Evolutionary conservation across 2,113 vertebrate species (phyloP).

Genomic region (Cairina moschata): DNA sequence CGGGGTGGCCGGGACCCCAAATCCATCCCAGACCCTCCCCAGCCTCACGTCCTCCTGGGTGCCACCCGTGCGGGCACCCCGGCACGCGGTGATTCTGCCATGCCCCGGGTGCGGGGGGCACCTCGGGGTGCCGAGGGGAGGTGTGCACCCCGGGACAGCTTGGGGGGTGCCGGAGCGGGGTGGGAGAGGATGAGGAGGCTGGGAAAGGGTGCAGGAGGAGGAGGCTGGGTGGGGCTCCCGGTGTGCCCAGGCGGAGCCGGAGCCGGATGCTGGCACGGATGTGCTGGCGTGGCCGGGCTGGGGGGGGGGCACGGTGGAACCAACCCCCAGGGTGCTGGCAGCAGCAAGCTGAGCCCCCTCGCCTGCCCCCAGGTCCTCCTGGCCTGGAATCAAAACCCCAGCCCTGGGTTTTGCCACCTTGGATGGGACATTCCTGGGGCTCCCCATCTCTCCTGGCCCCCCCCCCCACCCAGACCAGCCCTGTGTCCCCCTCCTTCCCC

Average conservation of each 20-base stretch:
- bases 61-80: fast-evolving
- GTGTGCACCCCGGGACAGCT: background rate
- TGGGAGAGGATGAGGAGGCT: background rate
- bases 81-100: background rate
- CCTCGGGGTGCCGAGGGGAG: fast-evolving
- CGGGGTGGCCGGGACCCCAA: fast-evolving
- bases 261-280: conserved; percentile 78
- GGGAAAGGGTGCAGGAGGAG: conserved; percentile 45
- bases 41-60: background rate
- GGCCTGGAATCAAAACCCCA: no score
- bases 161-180: background rate
- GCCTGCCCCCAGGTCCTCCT: background rate
- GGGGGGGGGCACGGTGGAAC: background rate
- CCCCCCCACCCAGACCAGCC: fast-evolving
- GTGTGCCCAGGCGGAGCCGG: background rate
- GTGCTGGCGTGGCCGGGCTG: conserved; percentile 27
- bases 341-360: background rate
- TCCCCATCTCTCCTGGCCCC: no score
- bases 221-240: conserved; percentile 12
- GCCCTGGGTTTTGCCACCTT: background rate
- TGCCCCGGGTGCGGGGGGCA: fast-evolving
- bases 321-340: background rate
- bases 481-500: background rate
- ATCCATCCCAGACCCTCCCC: background rate
- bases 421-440: no score